Conservation (phyloP, 2,888 invertebrate species). For the Acronicta aceris region DNA sequence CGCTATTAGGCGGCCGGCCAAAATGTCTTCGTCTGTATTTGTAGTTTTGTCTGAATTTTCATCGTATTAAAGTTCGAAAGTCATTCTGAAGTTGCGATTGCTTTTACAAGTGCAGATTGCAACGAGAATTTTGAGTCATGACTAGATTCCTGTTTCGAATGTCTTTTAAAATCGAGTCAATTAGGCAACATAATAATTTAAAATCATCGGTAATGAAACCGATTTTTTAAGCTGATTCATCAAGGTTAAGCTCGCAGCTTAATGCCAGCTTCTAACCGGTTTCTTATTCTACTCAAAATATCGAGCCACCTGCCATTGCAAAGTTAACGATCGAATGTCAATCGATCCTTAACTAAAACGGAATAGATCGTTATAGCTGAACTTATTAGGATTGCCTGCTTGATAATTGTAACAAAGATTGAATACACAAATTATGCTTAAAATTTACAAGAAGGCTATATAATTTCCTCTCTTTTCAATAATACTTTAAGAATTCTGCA, state of each 20-base stretch:
- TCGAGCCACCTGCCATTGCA: no score
- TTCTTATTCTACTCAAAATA: no score
- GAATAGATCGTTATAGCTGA: no score
- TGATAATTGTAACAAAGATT: neutral
- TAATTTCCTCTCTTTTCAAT: neutral
- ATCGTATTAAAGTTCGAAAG: slow-evolving; percentile 46
- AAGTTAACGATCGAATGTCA: neutral
- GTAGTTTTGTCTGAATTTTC: slow-evolving; percentile 49
- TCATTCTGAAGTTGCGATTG: slow-evolving; percentile 40
- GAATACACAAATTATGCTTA: no score
- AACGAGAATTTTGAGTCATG: slow-evolving; percentile 18
- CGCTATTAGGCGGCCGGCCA: slow-evolving; percentile 74
- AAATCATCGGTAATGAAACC: no score
- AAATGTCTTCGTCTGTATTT: slow-evolving; percentile 70
- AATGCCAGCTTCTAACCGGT: no score
- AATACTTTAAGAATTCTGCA: no score
- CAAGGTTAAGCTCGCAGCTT: no score
- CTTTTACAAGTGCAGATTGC: slow-evolving; percentile 21
- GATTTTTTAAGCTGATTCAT: no score
- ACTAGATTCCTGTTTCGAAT: slow-evolving; percentile 4
- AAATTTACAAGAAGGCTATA: neutral
- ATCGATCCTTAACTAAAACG: neutral
- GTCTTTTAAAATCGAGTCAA: neutral
- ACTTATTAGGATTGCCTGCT: neutral
- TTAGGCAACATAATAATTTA: no score